Conservation (phyloP, 2,797 vertebrate genomes). For the Spondyliosoma cantharus region DNA sequence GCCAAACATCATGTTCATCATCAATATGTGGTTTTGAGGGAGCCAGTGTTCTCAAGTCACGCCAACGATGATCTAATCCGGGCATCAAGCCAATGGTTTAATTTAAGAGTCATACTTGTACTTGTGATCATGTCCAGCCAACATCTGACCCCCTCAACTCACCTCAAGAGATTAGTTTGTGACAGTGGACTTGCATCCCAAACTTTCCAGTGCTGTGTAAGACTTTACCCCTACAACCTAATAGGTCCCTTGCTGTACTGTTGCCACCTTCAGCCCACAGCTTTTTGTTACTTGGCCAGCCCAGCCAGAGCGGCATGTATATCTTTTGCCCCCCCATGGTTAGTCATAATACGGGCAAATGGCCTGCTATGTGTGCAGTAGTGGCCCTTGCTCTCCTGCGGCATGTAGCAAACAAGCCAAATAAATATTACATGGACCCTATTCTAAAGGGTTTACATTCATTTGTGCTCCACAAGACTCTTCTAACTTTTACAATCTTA, state of each 20-base stretch:
- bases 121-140: background rate
- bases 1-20: constrained; percentile 15
- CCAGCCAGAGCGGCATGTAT: constrained; percentile 26
- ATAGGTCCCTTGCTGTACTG: constrained; percentile 27
- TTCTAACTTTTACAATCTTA: constrained; percentile 52
- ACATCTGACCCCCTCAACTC: background rate
- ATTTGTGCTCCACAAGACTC: constrained; percentile 46
- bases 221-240: constrained; percentile 19
- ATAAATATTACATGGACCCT: constrained; percentile 66
- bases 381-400: constrained; percentile 45
- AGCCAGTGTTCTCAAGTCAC: background rate
- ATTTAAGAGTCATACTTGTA: background rate
- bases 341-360: constrained; percentile 59
- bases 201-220: background rate
- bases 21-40: constrained; percentile 22
- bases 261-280: constrained; percentile 27
- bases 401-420: constrained; percentile 37
- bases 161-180: background rate
- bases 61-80: constrained; percentile 3
- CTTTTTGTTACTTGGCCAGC: constrained; percentile 13
- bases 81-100: background rate
- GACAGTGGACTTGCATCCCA: background rate
- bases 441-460: constrained; percentile 51
- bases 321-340: constrained; percentile 32
- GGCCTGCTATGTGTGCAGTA: constrained; percentile 37